Evolutionary conservation across 2,888 invertebrate species (phyloP).

Genomic region (Oligia strigilis): DNA sequence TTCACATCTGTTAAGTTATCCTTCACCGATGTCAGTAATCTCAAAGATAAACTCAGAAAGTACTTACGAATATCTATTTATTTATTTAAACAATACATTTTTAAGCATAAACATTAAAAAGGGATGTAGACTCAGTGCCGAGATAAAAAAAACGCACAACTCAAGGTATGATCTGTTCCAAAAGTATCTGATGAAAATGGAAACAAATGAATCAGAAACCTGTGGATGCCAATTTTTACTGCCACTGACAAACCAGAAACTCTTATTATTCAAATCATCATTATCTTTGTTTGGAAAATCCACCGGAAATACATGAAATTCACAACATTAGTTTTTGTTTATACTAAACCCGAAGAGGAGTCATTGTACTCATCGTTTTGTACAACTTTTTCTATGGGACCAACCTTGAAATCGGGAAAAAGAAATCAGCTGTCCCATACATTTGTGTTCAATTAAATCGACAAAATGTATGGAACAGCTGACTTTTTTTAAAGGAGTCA

Average conservation of each 20-base stretch:
- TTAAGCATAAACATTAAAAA: neutral
- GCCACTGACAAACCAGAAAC: neutral
- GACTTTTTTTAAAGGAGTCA: no score
- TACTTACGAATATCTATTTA: neutral
- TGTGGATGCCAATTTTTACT: neutral
- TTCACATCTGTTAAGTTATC: neutral
- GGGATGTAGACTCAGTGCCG: neutral
- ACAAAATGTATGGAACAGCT: no score
- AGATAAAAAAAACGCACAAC: neutral
- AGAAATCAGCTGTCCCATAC: no score
- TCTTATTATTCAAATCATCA: neutral
- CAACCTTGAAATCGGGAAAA: no score
- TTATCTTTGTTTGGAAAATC: no score
- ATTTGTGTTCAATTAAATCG: no score
- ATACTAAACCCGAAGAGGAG: no score
- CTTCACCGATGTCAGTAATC: neutral
- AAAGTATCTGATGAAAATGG: neutral
- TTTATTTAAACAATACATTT: neutral
- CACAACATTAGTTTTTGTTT: no score
- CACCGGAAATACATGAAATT: no score
- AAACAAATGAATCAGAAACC: neutral
- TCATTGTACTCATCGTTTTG: no score
- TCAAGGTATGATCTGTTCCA: neutral
- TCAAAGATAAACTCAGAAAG: neutral
- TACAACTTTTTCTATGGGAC: no score